phyloP scores from a whole-genome alignment of 2,888 invertebrate genomes.

The Cheilosia soror region DNA sequence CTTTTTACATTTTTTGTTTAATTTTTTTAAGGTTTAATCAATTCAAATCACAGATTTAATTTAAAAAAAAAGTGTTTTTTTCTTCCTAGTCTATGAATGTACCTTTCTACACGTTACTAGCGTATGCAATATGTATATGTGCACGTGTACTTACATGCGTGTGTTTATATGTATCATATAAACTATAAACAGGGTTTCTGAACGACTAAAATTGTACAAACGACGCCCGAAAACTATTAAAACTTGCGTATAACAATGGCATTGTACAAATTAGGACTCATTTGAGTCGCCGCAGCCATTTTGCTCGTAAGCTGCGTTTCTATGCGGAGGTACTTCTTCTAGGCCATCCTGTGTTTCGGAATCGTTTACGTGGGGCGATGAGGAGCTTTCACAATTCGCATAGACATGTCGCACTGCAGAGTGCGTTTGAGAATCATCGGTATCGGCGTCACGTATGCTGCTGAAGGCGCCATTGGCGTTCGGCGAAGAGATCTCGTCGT shows the following conservation, averaged over 20 bases:
- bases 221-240: slow-evolving; percentile 9
- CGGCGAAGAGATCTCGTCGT: slow-evolving; percentile 82
- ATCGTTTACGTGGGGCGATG: slow-evolving; percentile 82
- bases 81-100: slow-evolving; percentile 55
- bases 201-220: slow-evolving; percentile 9
- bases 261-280: slow-evolving; percentile 58
- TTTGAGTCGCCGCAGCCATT: slow-evolving; percentile 69
- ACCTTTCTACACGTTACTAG: slow-evolving; percentile 56
- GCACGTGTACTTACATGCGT: slow-evolving; percentile 24
- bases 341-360: slow-evolving; percentile 77
- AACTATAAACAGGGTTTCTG: background rate
- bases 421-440: slow-evolving; percentile 82
- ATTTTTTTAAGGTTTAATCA: slow-evolving; percentile 60
- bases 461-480: slow-evolving; percentile 83
- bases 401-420: slow-evolving; percentile 81
- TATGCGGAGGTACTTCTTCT: slow-evolving; percentile 36
- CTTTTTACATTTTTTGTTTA: slow-evolving; percentile 43
- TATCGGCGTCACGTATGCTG: slow-evolving; percentile 82
- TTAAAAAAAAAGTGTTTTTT: slow-evolving; percentile 56
- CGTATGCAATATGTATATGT: slow-evolving; percentile 56
- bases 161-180: slow-evolving; percentile 21
- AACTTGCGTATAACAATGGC: slow-evolving; percentile 13
- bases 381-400: slow-evolving; percentile 82
- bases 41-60: slow-evolving; percentile 76
- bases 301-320: slow-evolving; percentile 44